These are phyloP conservation scores for Diplodus sargus DNA, from an alignment of 2,797 vertebrate species.

Conservation along the genomic window DNA sequence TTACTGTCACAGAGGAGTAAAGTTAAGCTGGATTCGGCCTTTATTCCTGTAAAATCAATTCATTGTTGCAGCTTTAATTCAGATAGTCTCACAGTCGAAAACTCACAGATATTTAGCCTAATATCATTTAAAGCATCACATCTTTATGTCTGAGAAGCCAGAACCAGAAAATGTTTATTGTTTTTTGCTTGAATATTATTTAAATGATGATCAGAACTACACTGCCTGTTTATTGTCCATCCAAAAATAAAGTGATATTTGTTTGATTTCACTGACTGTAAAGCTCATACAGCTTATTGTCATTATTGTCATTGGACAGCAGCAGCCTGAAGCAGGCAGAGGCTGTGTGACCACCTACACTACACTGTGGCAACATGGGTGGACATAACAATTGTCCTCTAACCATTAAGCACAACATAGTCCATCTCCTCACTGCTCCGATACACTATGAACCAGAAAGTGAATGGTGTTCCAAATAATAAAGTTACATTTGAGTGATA, in stretches of 20 bases:
- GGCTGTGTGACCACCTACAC: background rate
- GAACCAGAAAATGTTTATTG: background rate
- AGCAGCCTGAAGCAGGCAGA: background rate
- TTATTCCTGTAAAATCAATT: too few relatives aligned
- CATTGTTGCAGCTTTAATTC: background rate
- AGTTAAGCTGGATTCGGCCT: too few relatives aligned
- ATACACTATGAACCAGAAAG: conserved; percentile 2
- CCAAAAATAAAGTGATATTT: background rate
- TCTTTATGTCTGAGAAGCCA: conserved; percentile 1
- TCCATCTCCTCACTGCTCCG: background rate
- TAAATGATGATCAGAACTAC: too few relatives aligned
- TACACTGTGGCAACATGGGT: background rate
- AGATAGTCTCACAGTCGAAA: background rate
- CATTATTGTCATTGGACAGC: background rate
- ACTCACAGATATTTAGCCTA: background rate
- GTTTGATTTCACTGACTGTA: background rate
- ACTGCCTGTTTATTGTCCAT: background rate
- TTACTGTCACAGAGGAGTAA: too few relatives aligned
- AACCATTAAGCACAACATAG: background rate
- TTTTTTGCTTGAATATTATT: background rate
- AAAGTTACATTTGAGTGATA: background rate
- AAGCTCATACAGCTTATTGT: background rate
- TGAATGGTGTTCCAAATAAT: conserved; percentile 8
- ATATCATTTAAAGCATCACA: conserved; percentile 1
- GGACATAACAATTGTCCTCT: conserved; percentile 11